Evolutionary conservation across 2,113 vertebrate species (phyloP).

Genomic region (Xiphorhynchus elegans): DNA sequence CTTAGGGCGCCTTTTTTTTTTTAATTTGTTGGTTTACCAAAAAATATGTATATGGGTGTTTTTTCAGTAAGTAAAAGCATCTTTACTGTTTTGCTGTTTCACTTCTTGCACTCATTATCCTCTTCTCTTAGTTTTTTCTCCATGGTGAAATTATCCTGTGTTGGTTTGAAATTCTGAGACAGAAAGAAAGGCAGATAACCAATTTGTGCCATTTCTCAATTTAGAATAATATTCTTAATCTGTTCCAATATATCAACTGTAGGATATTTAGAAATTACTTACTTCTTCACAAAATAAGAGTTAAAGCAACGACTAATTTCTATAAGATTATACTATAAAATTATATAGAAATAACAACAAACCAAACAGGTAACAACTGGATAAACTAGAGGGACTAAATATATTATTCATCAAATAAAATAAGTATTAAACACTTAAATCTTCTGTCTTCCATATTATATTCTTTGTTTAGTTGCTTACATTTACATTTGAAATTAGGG

Average conservation of each 20-base stretch:
- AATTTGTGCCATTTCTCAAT: slow-evolving; percentile 7
- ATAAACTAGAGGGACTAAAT: background rate
- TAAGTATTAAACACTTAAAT: background rate
- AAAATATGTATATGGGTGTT: background rate
- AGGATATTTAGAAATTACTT: background rate
- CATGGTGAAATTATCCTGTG: slow-evolving; percentile 39
- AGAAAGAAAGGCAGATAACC: background rate
- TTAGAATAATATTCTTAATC: slow-evolving; percentile 34
- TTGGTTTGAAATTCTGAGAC: slow-evolving; percentile 34
- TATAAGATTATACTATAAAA: background rate
- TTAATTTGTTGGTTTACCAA: background rate
- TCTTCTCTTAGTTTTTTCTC: slow-evolving; percentile 27
- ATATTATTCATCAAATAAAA: background rate
- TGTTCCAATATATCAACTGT: background rate
- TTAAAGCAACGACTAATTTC: background rate
- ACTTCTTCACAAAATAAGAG: background rate
- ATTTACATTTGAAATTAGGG: background rate
- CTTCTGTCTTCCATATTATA: background rate
- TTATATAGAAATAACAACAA: background rate
- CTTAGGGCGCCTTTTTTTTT: background rate
- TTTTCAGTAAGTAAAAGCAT: background rate
- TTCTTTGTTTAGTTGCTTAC: background rate
- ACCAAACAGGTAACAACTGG: background rate
- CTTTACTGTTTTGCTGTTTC: background rate
- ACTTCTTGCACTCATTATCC: background rate